Evolutionary conservation across 2,888 invertebrate genomes (phyloP).

Genomic region (Trachelus tabidus): DNA sequence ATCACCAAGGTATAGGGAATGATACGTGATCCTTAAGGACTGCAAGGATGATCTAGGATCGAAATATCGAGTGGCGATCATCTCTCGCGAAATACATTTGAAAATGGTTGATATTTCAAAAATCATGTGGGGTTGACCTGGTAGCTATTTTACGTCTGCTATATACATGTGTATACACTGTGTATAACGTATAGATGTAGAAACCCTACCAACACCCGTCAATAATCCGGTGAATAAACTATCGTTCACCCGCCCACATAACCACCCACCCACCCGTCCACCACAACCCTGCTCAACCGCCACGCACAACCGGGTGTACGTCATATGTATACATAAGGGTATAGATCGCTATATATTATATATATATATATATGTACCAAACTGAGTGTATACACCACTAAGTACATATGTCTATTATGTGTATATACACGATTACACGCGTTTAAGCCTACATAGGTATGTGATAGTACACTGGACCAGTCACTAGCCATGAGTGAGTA

Average conservation of each 20-base stretch:
- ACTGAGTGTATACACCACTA: not conserved
- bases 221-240: conserved; percentile 66
- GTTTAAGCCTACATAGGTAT: not conserved
- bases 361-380: conserved; percentile 1
- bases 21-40: not conserved
- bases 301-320: conserved; percentile 36
- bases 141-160: conserved; percentile 61
- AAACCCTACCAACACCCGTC: conserved; percentile 58
- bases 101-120: conserved; percentile 50
- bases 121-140: conserved; percentile 53
- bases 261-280: conserved; percentile 46
- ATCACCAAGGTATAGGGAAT: not conserved
- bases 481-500: not conserved
- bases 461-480: not conserved
- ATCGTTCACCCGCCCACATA: conserved; percentile 59
- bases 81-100: conserved; percentile 47
- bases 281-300: conserved; percentile 50
- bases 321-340: not conserved
- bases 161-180: conserved; percentile 31
- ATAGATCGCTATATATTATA: not conserved
- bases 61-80: conserved; percentile 14
- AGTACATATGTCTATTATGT: not conserved
- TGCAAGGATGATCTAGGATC: not conserved
- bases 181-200: not conserved
- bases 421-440: not conserved